Evolutionary conservation across 2,113 vertebrate species (phyloP).

Genomic region (Oenanthe melanoleuca): DNA sequence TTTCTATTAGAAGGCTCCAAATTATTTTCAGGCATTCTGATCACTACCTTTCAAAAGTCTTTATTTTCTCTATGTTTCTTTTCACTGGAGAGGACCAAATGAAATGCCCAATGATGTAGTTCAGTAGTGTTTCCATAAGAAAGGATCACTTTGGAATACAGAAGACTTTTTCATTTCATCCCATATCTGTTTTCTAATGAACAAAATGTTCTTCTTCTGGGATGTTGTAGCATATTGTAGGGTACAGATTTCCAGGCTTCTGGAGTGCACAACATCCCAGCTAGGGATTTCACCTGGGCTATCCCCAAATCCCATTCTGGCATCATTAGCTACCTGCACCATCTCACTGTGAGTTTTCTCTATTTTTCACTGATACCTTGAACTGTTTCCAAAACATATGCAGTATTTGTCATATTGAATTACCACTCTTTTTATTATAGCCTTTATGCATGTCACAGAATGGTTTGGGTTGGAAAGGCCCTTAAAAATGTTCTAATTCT

Average conservation of each 20-base stretch:
- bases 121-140: not conserved
- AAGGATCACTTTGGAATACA: not conserved
- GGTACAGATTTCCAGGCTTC: not conserved
- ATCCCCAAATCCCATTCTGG: not conserved
- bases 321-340: not conserved
- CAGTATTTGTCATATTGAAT: not conserved
- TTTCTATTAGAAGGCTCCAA: not conserved
- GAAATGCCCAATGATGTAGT: not conserved
- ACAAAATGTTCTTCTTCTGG: not conserved
- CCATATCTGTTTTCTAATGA: not conserved
- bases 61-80: not conserved
- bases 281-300: not conserved
- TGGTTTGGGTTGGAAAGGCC: not conserved
- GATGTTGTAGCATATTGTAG: not conserved
- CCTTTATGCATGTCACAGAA: not conserved
- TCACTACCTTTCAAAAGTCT: not conserved
- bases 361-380: not conserved
- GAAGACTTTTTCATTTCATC: not conserved
- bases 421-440: not conserved
- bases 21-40: not conserved
- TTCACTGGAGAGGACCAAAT: not conserved
- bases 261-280: not conserved
- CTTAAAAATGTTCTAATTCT: not conserved
- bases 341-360: not conserved
- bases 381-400: not conserved